Percentiles rank a stretch among this genome's conserved stretches.
Conservation (phyloP, 2,113 vertebrate species). For the Gyps fulvus region DNA sequence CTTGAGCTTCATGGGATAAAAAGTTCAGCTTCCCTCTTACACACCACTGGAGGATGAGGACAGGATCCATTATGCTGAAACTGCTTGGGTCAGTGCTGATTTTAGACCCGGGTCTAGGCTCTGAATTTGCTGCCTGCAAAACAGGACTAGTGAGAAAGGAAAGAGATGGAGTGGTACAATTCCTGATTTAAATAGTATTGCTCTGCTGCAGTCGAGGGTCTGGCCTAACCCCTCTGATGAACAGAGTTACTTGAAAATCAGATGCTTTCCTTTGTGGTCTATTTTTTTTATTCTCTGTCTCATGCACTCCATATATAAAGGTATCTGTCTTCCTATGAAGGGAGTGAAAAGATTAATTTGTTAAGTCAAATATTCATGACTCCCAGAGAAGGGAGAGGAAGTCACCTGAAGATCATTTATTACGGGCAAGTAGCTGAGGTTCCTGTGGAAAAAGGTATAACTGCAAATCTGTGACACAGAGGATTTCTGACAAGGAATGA, state of each 20-base stretch:
- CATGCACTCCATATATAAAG: not conserved
- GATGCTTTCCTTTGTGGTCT: not conserved
- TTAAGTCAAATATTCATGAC: conserved; percentile 32
- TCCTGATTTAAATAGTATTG: not conserved
- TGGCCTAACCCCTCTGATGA: not conserved
- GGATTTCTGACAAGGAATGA: not conserved
- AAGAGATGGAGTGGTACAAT: not conserved
- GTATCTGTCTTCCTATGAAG: not conserved
- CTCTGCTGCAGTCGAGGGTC: not conserved
- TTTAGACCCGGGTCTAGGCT: not conserved
- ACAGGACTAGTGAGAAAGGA: not conserved
- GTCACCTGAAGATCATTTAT: conserved; percentile 1
- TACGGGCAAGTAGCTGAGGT: not conserved
- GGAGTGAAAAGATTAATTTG: conserved; percentile 33
- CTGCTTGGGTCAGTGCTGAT: not conserved
- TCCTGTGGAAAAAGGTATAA: not conserved
- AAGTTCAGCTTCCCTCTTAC: not conserved
- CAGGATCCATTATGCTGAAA: not conserved
- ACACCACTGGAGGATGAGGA: not conserved
- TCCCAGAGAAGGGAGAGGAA: not conserved
- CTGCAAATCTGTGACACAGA: not conserved
- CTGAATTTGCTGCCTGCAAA: not conserved
- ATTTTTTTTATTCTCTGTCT: not conserved
- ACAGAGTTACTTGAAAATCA: not conserved
- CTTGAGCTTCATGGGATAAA: not conserved